Evolutionary conservation across 2,888 invertebrate genomes (phyloP).

Genomic region (Thera obeliscata): DNA sequence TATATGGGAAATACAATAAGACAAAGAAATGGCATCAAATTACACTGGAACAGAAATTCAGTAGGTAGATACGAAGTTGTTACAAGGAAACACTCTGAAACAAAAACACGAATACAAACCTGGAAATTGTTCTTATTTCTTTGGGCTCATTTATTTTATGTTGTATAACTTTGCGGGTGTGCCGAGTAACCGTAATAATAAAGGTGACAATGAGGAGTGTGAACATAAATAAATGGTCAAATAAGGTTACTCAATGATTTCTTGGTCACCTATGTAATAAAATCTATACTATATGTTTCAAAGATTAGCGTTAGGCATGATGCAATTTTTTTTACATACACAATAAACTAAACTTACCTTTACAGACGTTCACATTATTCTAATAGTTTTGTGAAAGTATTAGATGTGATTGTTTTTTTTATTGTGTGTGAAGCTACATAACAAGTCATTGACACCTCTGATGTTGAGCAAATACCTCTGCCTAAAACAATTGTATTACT

Average conservation of each 20-base stretch:
- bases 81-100: conserved; percentile 35
- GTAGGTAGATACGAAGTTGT: conserved; percentile 36
- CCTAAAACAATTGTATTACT: too few relatives aligned
- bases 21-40: conserved; percentile 41
- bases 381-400: too few relatives aligned
- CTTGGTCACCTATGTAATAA: too few relatives aligned
- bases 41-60: conserved; percentile 36
- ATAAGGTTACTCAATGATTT: conserved; percentile 11
- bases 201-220: conserved; percentile 46
- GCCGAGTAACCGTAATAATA: conserved; percentile 41
- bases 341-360: too few relatives aligned
- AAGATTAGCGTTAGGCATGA: too few relatives aligned
- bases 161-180: conserved; percentile 31
- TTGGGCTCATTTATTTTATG: conserved; percentile 42
- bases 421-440: too few relatives aligned
- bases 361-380: too few relatives aligned
- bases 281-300: too few relatives aligned
- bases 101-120: conserved; percentile 41
- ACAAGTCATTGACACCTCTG: too few relatives aligned
- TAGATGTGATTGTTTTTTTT: too few relatives aligned
- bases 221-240: conserved; percentile 42
- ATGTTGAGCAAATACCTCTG: too few relatives aligned
- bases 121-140: conserved; percentile 42
- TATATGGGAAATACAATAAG: conserved; percentile 36
- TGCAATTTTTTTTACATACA: too few relatives aligned